Evolutionary conservation across 2,113 vertebrate genomes (phyloP).

Genomic region (Ramphastos sulfuratus): DNA sequence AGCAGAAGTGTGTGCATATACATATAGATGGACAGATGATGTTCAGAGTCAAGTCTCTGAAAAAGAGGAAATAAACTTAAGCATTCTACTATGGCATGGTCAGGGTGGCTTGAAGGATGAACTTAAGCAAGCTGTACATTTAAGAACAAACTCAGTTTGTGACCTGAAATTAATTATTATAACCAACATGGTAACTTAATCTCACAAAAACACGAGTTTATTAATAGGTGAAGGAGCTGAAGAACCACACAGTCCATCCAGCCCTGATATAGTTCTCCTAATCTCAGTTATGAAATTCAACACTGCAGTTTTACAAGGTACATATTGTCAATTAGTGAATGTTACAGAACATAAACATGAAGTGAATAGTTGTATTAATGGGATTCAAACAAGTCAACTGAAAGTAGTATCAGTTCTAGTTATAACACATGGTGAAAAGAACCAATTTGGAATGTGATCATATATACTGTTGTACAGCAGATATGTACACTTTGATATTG

Average conservation of each 20-base stretch:
- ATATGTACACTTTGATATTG: slow-evolving; percentile 59
- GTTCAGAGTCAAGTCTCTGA: not conserved
- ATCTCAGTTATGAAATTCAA: slow-evolving; percentile 60
- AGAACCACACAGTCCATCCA: slow-evolving; percentile 54
- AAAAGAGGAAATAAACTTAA: slow-evolving; percentile 8
- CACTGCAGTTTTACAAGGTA: slow-evolving; percentile 67
- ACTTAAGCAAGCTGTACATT: slow-evolving; percentile 57
- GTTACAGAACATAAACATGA: slow-evolving; percentile 69
- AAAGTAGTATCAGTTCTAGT: slow-evolving; percentile 46
- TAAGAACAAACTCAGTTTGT: slow-evolving; percentile 56
- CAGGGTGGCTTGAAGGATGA: slow-evolving; percentile 48
- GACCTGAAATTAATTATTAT: slow-evolving; percentile 74
- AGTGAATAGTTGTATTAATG: slow-evolving; percentile 64
- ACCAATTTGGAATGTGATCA: slow-evolving; percentile 61
- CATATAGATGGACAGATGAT: not conserved
- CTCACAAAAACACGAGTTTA: slow-evolving; percentile 72
- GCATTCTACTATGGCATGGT: not conserved
- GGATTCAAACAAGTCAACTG: slow-evolving; percentile 64
- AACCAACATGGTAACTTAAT: slow-evolving; percentile 73
- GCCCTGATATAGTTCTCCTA: slow-evolving; percentile 58
- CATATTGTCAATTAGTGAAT: slow-evolving; percentile 63
- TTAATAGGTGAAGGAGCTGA: slow-evolving; percentile 65
- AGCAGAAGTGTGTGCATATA: not conserved
- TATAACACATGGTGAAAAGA: slow-evolving; percentile 62
- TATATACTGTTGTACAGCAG: slow-evolving; percentile 64